Percentiles rank a stretch among this genome's conserved stretches.
These are phyloP conservation scores for Erpobdella octoculata DNA, from an alignment of 2,888 invertebrate genomes.

Conservation along the genomic window DNA sequence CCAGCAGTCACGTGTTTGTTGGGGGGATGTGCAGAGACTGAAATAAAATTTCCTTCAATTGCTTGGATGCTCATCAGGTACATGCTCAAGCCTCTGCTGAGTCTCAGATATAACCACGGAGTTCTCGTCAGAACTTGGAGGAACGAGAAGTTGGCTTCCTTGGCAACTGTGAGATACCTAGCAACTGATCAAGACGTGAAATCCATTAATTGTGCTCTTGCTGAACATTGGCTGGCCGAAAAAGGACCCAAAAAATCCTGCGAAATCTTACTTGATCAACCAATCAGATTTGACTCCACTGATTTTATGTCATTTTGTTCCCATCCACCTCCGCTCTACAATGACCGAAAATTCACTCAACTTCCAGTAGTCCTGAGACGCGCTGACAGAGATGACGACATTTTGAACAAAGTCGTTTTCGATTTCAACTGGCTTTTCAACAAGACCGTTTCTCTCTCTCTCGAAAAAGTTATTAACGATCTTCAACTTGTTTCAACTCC, in stretches of 20 bases:
- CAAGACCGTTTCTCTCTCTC: constrained; percentile 47
- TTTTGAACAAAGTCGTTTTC: constrained; percentile 44
- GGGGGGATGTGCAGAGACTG: neutral
- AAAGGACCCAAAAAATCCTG: constrained; percentile 21
- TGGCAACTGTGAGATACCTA: constrained; percentile 42
- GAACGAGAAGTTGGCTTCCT: constrained; percentile 41
- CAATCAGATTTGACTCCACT: constrained; percentile 16
- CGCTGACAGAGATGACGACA: constrained; percentile 45
- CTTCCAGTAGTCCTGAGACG: constrained; percentile 47
- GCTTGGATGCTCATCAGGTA: constrained; percentile 46
- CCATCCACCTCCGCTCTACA: constrained; percentile 45
- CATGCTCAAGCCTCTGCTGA: constrained; percentile 43
- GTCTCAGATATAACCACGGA: constrained; percentile 42
- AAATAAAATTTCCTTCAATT: constrained; percentile 39
- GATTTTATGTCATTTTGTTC: constrained; percentile 39
- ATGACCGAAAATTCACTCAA: constrained; percentile 48
- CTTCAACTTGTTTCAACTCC: constrained; percentile 45
- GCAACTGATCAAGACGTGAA: constrained; percentile 35
- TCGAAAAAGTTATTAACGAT: constrained; percentile 47
- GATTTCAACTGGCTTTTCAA: constrained; percentile 51
- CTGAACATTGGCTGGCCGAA: constrained; percentile 48
- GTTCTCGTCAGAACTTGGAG: constrained; percentile 43
- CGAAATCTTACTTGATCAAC: constrained; percentile 31
- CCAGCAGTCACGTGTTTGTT: constrained; percentile 42
- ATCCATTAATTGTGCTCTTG: constrained; percentile 44